Percentiles rank a stretch among this genome's conserved stretches.
phyloP scores from a whole-genome alignment of 2,113 vertebrate species.

The Cryptomyrus ogoouensis region DNA sequence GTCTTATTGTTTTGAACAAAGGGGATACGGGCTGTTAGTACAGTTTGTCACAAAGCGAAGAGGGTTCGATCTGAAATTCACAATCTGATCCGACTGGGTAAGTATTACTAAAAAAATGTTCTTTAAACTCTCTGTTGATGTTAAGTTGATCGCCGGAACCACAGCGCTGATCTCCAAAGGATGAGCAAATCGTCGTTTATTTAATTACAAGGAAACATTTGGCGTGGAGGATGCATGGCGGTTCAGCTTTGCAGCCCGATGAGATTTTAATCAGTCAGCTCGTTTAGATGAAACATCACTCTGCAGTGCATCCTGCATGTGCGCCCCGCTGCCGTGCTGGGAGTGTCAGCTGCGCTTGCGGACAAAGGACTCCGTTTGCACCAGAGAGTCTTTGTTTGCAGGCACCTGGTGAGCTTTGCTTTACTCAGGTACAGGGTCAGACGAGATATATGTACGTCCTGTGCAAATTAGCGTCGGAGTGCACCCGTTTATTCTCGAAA shows the following conservation, averaged over 20 bases:
- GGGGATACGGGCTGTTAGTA: background rate
- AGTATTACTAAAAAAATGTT: background rate
- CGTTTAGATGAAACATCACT: background rate
- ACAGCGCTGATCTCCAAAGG: background rate
- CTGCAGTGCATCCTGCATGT: background rate
- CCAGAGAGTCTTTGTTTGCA: background rate
- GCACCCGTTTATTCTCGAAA: background rate
- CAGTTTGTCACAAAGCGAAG: background rate
- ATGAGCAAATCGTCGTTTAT: background rate
- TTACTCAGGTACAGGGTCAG: background rate
- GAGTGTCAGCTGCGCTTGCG: background rate
- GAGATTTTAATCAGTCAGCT: background rate
- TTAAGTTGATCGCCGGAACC: background rate
- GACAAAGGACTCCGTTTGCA: background rate
- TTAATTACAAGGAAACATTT: background rate
- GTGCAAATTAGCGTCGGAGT: background rate
- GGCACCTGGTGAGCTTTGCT: background rate
- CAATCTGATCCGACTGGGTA: background rate
- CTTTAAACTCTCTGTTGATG: background rate
- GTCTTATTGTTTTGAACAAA: conserved; percentile 8
- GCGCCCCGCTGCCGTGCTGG: background rate
- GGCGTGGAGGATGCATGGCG: background rate
- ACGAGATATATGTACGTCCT: background rate
- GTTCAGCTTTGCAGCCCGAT: background rate
- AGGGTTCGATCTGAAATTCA: background rate